These are phyloP conservation scores for Accipiter virgatus DNA, from an alignment of 2,113 vertebrate species.

Conservation along the genomic window DNA sequence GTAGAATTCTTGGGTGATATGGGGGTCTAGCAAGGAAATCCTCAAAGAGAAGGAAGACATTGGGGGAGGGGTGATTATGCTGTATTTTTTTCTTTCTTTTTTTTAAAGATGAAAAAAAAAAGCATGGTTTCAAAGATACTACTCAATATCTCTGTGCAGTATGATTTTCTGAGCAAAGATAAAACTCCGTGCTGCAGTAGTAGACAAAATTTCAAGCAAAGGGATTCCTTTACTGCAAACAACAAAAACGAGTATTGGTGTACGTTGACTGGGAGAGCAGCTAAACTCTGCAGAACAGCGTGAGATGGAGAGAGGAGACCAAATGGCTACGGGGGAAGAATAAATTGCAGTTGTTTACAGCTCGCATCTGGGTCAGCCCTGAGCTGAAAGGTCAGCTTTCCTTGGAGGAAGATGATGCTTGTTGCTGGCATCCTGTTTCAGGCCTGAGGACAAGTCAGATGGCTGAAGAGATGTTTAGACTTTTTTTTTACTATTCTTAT, in stretches of 20 bases:
- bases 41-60: background rate
- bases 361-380: background rate
- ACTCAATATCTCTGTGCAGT: background rate
- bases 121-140: fast-evolving
- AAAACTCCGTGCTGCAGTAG: background rate
- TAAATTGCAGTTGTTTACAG: slow-evolving; percentile 33
- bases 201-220: background rate
- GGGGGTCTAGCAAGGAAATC: fast-evolving
- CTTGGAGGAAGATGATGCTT: background rate
- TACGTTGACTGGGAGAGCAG: fast-evolving
- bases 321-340: background rate
- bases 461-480: background rate
- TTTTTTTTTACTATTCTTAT: background rate
- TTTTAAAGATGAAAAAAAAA: background rate
- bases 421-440: background rate
- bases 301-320: background rate
- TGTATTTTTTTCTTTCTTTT: too few relatives aligned
- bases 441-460: background rate
- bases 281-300: background rate
- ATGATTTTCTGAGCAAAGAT: background rate
- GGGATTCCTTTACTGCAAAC: background rate
- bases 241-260: too few relatives aligned
- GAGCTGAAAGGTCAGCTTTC: slow-evolving; percentile 9
- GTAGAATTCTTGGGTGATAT: background rate
- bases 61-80: background rate